Evolutionary conservation across 2,888 invertebrate genomes (phyloP).

Genomic region (Nymphalis polychloros): DNA sequence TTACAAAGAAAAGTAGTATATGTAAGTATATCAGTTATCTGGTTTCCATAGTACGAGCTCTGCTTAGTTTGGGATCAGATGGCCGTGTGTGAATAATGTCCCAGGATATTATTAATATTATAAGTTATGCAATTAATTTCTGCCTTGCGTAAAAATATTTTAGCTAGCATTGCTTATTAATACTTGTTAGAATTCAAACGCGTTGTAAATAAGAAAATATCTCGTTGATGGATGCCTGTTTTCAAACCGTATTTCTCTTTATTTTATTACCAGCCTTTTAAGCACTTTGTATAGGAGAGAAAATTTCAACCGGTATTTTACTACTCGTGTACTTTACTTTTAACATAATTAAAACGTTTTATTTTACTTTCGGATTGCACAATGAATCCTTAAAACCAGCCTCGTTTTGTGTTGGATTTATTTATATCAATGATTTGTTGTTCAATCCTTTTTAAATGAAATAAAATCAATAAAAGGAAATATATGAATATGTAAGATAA

Average conservation of each 20-base stretch:
- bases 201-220: constrained; percentile 23
- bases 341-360: constrained; percentile 30
- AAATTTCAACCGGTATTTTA: constrained; percentile 19
- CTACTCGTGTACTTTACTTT: constrained; percentile 20
- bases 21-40: too few relatives aligned
- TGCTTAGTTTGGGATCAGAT: too few relatives aligned
- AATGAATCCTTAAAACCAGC: constrained; percentile 21
- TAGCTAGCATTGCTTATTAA: background rate
- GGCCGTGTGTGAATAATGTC: too few relatives aligned
- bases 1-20: too few relatives aligned
- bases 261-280: constrained; percentile 32
- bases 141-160: too few relatives aligned
- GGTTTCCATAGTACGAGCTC: too few relatives aligned
- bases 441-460: background rate
- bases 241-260: constrained; percentile 28
- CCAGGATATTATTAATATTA: too few relatives aligned
- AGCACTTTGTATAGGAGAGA: constrained; percentile 17
- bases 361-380: constrained; percentile 22
- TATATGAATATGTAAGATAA: too few relatives aligned
- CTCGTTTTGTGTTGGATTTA: background rate
- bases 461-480: too few relatives aligned
- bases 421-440: background rate
- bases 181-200: background rate
- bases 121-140: too few relatives aligned
- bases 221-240: constrained; percentile 26